Evolutionary conservation across 2,797 vertebrate species (phyloP).

Genomic region (Epinephelus malabaricus): DNA sequence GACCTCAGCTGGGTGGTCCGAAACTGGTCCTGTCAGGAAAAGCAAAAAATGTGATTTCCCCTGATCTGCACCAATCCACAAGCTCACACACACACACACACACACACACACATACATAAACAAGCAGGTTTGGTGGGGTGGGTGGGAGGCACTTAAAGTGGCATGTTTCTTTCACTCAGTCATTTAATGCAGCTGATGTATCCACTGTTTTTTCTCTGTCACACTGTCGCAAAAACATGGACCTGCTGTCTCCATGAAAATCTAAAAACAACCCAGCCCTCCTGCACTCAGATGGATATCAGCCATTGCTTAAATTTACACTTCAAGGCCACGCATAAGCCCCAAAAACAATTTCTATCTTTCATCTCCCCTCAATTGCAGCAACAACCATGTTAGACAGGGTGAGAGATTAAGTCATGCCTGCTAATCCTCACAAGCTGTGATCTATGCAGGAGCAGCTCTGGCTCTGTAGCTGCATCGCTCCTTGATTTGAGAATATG

Average conservation of each 20-base stretch:
- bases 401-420: slow-evolving; percentile 83
- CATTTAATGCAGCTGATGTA: slow-evolving; percentile 30
- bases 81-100: background rate
- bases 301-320: slow-evolving; percentile 24
- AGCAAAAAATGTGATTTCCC: slow-evolving; percentile 43
- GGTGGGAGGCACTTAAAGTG: slow-evolving; percentile 32
- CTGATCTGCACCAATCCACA: slow-evolving; percentile 29
- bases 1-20: slow-evolving; percentile 33
- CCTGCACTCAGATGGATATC: background rate
- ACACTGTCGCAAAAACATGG: slow-evolving; percentile 11
- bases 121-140: slow-evolving; percentile 40
- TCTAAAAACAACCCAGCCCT: slow-evolving; percentile 1
- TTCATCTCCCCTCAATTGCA: slow-evolving; percentile 70
- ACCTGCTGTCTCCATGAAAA: slow-evolving; percentile 17
- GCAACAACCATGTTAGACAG: slow-evolving; percentile 71
- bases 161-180: slow-evolving; percentile 33
- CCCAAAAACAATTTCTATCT: slow-evolving; percentile 54
- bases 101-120: background rate
- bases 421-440: slow-evolving; percentile 83
- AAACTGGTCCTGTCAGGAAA: slow-evolving; percentile 26
- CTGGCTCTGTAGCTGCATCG: slow-evolving; percentile 53
- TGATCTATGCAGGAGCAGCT: slow-evolving; percentile 77
- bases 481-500: slow-evolving; percentile 63
- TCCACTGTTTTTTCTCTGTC: background rate
- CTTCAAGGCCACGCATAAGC: slow-evolving; percentile 21